Evolutionary conservation across 2,113 vertebrate species (phyloP).

Genomic region (Muntiacus reevesi): DNA sequence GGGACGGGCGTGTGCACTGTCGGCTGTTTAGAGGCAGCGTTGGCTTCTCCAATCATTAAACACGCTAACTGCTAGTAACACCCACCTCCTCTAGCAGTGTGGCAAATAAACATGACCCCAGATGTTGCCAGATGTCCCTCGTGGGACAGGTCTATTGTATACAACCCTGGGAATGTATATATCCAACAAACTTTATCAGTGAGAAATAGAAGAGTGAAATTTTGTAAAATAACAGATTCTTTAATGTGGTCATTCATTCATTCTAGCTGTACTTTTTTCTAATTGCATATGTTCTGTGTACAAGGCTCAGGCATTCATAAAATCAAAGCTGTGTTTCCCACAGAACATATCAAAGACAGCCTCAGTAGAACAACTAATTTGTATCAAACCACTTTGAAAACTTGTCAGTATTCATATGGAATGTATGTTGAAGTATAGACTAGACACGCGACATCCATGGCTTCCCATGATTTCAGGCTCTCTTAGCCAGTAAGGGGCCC

Average conservation of each 20-base stretch:
- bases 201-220: background rate
- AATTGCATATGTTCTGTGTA: background rate
- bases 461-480: background rate
- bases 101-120: background rate
- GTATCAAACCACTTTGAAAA: background rate
- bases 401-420: background rate
- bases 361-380: background rate
- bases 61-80: background rate
- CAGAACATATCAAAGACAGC: background rate
- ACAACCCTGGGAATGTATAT: background rate
- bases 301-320: background rate
- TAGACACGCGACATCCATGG: background rate
- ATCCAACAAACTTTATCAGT: background rate
- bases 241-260: background rate
- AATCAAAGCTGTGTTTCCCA: background rate
- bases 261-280: background rate
- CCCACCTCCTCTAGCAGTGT: accelerated
- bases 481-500: background rate
- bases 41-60: background rate
- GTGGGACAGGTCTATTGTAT: background rate
- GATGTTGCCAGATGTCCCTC: background rate
- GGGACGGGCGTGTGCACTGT: background rate
- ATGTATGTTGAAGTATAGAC: background rate
- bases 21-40: background rate
- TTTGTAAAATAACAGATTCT: background rate